These are phyloP conservation scores for Crossaster papposus DNA, from an alignment of 53 echinoderm and acorn worm species.

Conservation along the genomic window DNA sequence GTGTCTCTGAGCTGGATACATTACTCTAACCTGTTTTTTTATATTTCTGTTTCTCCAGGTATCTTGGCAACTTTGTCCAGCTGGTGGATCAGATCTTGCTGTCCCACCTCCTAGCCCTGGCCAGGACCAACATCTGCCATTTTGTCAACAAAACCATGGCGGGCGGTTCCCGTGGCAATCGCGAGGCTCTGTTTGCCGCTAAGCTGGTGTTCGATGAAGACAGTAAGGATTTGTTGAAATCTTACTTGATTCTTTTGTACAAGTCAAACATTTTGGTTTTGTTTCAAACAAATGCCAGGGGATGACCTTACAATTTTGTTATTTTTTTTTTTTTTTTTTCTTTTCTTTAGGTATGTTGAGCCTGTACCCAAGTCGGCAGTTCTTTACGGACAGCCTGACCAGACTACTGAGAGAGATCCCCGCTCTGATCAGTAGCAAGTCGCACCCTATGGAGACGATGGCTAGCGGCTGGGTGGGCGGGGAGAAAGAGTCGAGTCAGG, in stretches of 20 bases:
- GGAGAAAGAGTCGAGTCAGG: constrained; percentile 34
- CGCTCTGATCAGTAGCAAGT: constrained; percentile 77
- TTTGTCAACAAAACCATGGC: constrained; percentile 87
- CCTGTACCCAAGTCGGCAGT: constrained; percentile 82
- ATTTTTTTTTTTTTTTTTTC: neutral
- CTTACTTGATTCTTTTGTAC: neutral
- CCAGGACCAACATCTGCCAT: constrained; percentile 85
- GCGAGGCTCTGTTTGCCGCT: constrained; percentile 83
- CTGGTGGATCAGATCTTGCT: constrained; percentile 95
- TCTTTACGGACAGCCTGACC: constrained; percentile 65
- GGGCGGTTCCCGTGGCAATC: constrained; percentile 55
- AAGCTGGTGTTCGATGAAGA: constrained; percentile 82
- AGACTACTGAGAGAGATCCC: constrained; percentile 69
- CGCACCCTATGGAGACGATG: constrained; percentile 83
- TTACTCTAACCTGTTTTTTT: no score
- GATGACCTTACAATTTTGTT: neutral
- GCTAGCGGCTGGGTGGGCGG: constrained; percentile 77
- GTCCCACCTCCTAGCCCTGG: constrained; percentile 80
- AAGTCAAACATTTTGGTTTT: neutral
- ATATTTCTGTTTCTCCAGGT: neutral
- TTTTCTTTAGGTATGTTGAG: constrained; percentile 63
- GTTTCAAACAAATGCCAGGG: neutral
- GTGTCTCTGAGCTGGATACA: no score
- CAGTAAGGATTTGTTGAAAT: constrained; percentile 59
- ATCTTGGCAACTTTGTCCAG: constrained; percentile 93